A percentile compares a stretch with the other conserved stretches of the same genome.
These are phyloP conservation scores for Halcyon badia DNA, from an alignment of 2,797 vertebrate genomes.

Conservation along the genomic window DNA sequence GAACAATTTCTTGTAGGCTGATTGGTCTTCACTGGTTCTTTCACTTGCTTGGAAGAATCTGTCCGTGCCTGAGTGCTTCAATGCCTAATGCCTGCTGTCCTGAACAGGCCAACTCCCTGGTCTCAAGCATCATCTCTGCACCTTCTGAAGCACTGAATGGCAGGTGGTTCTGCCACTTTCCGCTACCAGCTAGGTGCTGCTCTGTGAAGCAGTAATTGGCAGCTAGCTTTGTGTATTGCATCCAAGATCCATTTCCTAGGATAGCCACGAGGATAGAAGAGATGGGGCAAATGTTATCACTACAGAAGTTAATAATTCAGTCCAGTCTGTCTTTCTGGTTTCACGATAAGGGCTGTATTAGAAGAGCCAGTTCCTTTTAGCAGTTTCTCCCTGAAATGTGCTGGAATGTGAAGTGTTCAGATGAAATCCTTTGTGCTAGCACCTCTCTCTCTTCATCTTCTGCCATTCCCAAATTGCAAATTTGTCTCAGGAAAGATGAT, in stretches of 20 bases:
- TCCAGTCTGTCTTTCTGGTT: conserved; percentile 74
- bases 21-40: background rate
- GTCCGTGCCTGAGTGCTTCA: background rate
- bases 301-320: conserved; percentile 62
- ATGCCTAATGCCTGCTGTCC: background rate
- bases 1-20: background rate
- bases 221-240: conserved; percentile 61
- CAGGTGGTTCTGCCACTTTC: conserved; percentile 72
- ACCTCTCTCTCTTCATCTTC: conserved; percentile 68
- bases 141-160: conserved; percentile 69
- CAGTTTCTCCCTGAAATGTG: conserved; percentile 77
- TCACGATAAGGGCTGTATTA: conserved; percentile 75
- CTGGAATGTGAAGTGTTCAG: conserved; percentile 76
- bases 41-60: background rate
- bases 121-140: background rate
- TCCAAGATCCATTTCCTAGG: conserved; percentile 78
- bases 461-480: conserved; percentile 69
- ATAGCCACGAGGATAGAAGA: conserved; percentile 70
- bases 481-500: conserved; percentile 70
- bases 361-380: conserved; percentile 76
- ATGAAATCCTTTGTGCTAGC: conserved; percentile 73
- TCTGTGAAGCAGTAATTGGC: conserved; percentile 34
- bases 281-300: conserved; percentile 61
- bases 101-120: background rate
- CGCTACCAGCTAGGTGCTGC: background rate